Conservation (phyloP, 2,888 invertebrate genomes). For the Reticulitermes lucifugus region DNA sequence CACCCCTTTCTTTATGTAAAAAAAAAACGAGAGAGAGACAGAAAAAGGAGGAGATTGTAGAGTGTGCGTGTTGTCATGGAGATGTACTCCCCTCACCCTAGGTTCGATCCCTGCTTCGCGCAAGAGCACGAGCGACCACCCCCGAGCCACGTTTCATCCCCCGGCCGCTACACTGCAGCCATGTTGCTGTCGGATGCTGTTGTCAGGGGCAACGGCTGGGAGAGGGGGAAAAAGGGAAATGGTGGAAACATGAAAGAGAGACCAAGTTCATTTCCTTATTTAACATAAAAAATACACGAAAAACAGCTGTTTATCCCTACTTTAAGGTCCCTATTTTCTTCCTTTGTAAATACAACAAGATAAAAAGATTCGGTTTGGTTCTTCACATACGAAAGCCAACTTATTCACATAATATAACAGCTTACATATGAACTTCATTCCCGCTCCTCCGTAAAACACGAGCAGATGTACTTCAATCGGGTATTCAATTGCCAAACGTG, state of each 20-base stretch:
- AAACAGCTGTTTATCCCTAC: constrained; percentile 18
- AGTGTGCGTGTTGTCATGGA: constrained; percentile 38
- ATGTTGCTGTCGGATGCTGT: constrained; percentile 30
- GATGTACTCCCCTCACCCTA: constrained; percentile 2
- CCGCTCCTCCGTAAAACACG: too few species aligned
- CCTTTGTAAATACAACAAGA: constrained; percentile 36
- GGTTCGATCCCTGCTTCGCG: constrained; percentile 34
- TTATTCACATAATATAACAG: background rate
- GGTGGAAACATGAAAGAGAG: constrained; percentile 24
- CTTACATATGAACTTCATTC: background rate
- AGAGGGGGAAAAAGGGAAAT: constrained; percentile 34
- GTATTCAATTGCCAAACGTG: too few species aligned
- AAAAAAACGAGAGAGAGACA: background rate
- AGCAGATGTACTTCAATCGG: too few species aligned
- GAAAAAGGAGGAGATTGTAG: constrained; percentile 29
- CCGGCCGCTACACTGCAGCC: constrained; percentile 37
- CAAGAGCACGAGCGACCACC: constrained; percentile 28
- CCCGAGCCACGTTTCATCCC: background rate
- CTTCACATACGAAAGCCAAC: background rate
- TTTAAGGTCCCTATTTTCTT: constrained; percentile 1
- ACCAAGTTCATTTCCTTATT: constrained; percentile 15
- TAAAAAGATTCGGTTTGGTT: constrained; percentile 29
- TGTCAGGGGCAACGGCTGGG: constrained; percentile 37
- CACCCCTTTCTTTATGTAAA: constrained; percentile 17
- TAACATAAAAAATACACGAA: constrained; percentile 12